Base-by-base conservation (phyloP, 2,888 invertebrate species). In the Apomyelois bistriatella region DNA sequence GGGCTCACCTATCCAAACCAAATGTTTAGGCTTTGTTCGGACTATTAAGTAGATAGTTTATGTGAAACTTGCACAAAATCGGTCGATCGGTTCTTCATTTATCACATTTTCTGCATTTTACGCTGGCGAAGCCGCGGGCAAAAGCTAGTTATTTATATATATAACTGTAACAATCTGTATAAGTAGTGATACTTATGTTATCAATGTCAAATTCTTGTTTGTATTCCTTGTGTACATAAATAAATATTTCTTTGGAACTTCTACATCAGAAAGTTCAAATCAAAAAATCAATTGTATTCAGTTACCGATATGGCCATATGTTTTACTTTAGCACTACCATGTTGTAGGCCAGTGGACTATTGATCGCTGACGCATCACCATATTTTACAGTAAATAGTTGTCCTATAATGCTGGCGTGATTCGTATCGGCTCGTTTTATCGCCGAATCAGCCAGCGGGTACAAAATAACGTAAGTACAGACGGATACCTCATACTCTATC, bases 371-470 rank as follows among this genome's bases (percentile, higher is more conserved):
- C 62, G 63, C 64, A 60, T 57, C 65, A 61, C 66, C 68, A 69
- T 77, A 78, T 77, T 79, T 80, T 71, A 74, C 72, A 68, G 74
- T 72, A 70, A 72, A 74, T 72, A 74, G 72, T 74, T 72, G 74
- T 71, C 72, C 65, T 69, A 64, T 71, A 74, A 68, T 69, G 66
- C 59, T 63, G 66, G 70, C 70, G 72, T 69, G 72, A 72, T 59
- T 61, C 57, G 72, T 66, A 68, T 67, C 66, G 65, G 65, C 58
- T 67, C 70, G 70, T 76, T 78, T 75, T 73, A 76, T 72, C 71
- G 69, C 65, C 59, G 68, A 68, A 65, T 71, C 66, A 65, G 67
- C 68, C 65, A 67, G 70, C 62, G 69, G 68, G 61, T 55, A 3
- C 7, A 40, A 40, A 40, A 40, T 40, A 40, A 32, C 8, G 32